Base-by-base conservation (phyloP, 2,113 vertebrate genomes). In the Alces alces region DNA sequence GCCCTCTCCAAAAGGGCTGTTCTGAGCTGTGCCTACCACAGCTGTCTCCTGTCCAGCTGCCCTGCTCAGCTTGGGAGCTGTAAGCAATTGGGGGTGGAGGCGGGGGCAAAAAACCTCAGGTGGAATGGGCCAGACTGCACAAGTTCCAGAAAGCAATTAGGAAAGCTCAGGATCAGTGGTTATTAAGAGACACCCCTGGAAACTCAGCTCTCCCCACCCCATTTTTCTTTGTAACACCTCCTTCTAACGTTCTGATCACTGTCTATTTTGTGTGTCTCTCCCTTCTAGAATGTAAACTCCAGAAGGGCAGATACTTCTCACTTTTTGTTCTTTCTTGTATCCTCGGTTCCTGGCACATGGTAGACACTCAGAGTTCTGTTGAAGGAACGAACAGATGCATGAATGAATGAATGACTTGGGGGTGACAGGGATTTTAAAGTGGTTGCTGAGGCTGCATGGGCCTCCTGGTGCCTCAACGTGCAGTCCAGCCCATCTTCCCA, bases 31-130 rank as follows among this genome's bases (percentile, higher is more conserved):
- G 21, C 33, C 33, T 2, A 47, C 55, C 50, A 27, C 8, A 1
- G 1, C 0, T 6, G n/a, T 7, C 30, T 33, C 43, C 6, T 0
- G 8, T 30, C 43, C 66, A 55, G 52, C 9, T 5, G 21, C 25
- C 57, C 27, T 2, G 30, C 66, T 86, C 55, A 66, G 57, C 30
- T 64, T 45, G 19, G 0, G 90, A 25, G 30, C 54, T 1, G 0
- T 5, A 5, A 16, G 66, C 21, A 43, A 36, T 0, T 27, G 52
- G 27, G 78, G 17, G 33, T 36, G 13, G 45, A 12, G 70, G 36
- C 6, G 21, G 70, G 36, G n/a, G 23, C 21, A 76, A 17, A 45
- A 27, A 78, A 73, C 55, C 13, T 25, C 17, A 16, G 28, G 5
- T 6, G n/a, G 50, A 39, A 52, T 6, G 4, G 2, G 39, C 54